Percentiles rank a stretch among this genome's conserved stretches.
These are phyloP conservation scores for Cataglyphis cursor DNA, from an alignment of 2,888 invertebrate species.

Conservation along the genomic window DNA sequence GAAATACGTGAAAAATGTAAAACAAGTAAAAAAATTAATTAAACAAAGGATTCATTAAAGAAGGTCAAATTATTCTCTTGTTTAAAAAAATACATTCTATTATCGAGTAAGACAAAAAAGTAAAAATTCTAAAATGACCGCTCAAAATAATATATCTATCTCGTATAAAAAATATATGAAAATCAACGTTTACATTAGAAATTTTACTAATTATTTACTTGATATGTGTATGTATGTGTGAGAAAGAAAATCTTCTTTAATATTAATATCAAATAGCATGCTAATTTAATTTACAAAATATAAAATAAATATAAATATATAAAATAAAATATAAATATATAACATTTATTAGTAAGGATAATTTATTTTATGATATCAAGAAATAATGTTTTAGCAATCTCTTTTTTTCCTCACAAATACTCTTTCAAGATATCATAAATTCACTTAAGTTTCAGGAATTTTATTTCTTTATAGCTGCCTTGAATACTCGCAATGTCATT, in stretches of 20 bases:
- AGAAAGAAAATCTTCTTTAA: not conserved
- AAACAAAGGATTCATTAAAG: slow-evolving; percentile 16
- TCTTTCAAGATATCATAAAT: not conserved
- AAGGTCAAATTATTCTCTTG: not conserved
- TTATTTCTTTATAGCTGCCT: slow-evolving; percentile 33
- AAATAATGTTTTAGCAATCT: not conserved
- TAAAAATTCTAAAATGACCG: not conserved
- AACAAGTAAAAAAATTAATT: slow-evolving; percentile 61
- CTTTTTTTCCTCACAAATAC: not conserved
- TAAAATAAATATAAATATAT: no score
- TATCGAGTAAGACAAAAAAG: not conserved
- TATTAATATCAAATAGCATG: not conserved
- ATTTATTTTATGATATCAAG: not conserved
- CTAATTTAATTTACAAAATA: not conserved
- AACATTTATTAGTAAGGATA: not conserved
- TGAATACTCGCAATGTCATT: slow-evolving; percentile 35
- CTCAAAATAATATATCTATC: not conserved
- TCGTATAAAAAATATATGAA: not conserved
- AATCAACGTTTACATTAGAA: not conserved
- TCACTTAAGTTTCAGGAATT: slow-evolving; percentile 8
- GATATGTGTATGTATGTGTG: not conserved
- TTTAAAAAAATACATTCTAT: not conserved
- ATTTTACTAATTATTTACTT: not conserved
- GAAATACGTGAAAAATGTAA: slow-evolving; percentile 49
- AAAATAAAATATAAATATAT: no score